Conservation (phyloP, 2,797 vertebrate species). For the Amblyraja radiata region DNA sequence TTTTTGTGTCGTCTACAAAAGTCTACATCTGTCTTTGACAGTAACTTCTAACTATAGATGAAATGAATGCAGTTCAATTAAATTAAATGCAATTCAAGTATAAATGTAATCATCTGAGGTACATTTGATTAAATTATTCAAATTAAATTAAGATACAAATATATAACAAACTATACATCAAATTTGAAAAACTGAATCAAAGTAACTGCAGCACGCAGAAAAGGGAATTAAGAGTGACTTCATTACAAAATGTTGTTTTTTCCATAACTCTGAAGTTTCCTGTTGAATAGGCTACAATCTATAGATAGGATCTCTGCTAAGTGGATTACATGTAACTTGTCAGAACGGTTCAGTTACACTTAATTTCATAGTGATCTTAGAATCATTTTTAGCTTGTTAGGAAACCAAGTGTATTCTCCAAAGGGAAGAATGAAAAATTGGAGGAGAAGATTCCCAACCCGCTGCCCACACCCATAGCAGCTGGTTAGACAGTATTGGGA, state of each 20-base stretch:
- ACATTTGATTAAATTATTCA: slow-evolving; percentile 35
- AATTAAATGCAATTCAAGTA: slow-evolving; percentile 23
- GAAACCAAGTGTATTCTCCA: background rate
- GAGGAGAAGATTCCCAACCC: background rate
- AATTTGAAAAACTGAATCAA: slow-evolving; percentile 19
- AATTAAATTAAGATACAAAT: slow-evolving; percentile 30
- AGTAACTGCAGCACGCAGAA: background rate
- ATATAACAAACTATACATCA: background rate
- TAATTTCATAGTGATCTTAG: background rate
- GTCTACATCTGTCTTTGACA: slow-evolving; percentile 11
- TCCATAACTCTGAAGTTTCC: background rate
- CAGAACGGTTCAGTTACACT: background rate
- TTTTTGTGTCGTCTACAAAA: slow-evolving; percentile 1
- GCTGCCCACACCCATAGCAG: background rate
- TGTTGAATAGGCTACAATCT: background rate
- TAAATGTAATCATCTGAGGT: background rate
- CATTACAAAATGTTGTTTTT: background rate
- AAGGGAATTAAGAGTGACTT: background rate
- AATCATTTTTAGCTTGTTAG: background rate
- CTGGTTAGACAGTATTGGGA: background rate
- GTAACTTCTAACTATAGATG: background rate
- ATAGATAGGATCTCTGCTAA: background rate
- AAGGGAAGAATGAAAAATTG: background rate
- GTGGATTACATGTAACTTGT: background rate
- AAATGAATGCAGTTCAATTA: slow-evolving; percentile 25